Evolutionary conservation across 2,797 vertebrate genomes (phyloP), one percentile per base, ranked within the genome.

Genomic region (Zenarchopterus dispar): DNA sequence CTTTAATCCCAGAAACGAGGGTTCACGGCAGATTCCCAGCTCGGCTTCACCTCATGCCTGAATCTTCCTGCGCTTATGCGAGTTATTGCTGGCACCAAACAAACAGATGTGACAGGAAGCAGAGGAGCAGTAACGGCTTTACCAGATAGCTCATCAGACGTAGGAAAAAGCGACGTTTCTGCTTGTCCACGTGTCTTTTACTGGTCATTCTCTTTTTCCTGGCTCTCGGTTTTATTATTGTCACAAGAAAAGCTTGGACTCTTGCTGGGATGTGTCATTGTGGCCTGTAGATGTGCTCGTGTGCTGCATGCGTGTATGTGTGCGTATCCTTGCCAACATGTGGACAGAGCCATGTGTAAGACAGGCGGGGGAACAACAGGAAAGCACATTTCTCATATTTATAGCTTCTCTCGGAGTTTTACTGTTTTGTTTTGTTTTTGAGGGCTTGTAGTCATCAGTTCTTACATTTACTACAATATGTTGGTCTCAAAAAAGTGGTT

Each of bases 381-480:
- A 44, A 77, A 59, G 65, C 73, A 70, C 68, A 44, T 81, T 75
- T 78, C 71, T 81, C 74, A 77, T 68, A 75, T 87, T 88, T 87
- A 85, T 75, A 77, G 81, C 64, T 63, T 71, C 5, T 53, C 68
- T 76, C 46, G 4, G 51, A 75, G 77, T 87, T 90, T 90, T 82
- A 88, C 81, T 55, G 87, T 86, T 88, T 84, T 89, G 84, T 87
- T 90, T 85, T 85, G 83, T 15, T 39, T 39, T 36, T 36, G 71
- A 89, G 64, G 73, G 80, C 60, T 69, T 3, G 0, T 26, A 3
- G 28, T 28, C 28, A 28, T 28, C 44, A 70, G 72, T 70, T 75
- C 73, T 66, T 33, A 58, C 75, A 67, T 84, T 75, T 61, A 51
- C 55, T 83, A 75, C 85, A 28, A 28, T 28, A 28, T 8, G 28